phyloP scores from a whole-genome alignment of 2,113 vertebrate species.

The Anolis carolinensis region DNA sequence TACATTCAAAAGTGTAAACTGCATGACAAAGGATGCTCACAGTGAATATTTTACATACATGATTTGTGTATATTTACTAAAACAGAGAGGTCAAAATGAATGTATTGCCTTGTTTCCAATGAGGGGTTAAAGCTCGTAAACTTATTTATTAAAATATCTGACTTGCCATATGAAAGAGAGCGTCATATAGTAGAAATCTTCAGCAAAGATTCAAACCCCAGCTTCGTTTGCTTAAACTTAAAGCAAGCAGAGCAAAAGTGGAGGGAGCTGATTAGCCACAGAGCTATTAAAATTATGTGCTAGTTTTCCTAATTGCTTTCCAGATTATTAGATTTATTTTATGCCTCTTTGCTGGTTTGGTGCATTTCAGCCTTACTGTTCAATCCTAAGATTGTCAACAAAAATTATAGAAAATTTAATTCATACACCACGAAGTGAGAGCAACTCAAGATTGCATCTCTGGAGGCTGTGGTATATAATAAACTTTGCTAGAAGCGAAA shows the following conservation, averaged over 20 bases:
- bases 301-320: slow-evolving; percentile 25
- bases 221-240: not conserved
- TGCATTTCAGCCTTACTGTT: not conserved
- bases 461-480: too few species aligned
- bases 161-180: not conserved
- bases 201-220: not conserved
- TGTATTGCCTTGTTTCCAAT: not conserved
- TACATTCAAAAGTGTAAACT: accelerated
- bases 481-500: too few species aligned
- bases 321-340: not conserved
- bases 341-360: not conserved
- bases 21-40: accelerated
- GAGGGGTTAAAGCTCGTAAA: accelerated
- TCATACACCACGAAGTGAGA: not conserved
- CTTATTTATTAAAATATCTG: not conserved
- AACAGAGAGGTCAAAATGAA: not conserved
- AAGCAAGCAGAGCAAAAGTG: not conserved
- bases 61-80: not conserved
- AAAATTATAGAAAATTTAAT: not conserved
- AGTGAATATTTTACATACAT: not conserved
- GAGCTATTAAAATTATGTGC: not conserved
- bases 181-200: too few species aligned
- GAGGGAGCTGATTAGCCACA: not conserved
- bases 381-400: not conserved
- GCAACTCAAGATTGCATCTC: too few species aligned